Conservation (phyloP, 1,140 invertebrate species). For the Drosophila oshimai region DNA sequence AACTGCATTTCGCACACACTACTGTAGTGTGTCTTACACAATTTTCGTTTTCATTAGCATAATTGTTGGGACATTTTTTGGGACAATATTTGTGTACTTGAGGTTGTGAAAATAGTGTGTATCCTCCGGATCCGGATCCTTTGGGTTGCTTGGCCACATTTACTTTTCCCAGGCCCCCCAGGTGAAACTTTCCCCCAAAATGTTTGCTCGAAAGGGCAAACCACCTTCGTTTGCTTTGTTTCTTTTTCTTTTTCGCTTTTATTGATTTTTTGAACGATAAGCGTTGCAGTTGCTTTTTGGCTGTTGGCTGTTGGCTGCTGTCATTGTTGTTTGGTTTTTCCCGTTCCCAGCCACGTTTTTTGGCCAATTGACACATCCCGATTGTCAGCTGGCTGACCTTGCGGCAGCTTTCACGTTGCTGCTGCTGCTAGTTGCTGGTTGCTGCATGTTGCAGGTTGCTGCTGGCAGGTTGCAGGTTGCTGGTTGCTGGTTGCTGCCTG, state of each 20-base stretch:
- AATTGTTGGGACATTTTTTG: background rate
- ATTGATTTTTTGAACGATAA: conserved; percentile 60
- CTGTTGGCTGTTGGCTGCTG: conserved; percentile 7
- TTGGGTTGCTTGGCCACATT: background rate
- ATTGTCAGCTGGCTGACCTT: conserved; percentile 56
- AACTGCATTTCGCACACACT: conserved; percentile 54
- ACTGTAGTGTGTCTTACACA: no score
- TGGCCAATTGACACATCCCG: conserved; percentile 32
- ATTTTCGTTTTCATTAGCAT: conserved; percentile 48
- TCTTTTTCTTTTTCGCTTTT: conserved; percentile 1
- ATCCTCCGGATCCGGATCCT: no score
- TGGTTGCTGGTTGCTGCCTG: background rate
- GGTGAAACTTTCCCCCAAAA: conserved; percentile 10
- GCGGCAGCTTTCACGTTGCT: conserved; percentile 9
- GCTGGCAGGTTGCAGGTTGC: conserved; percentile 5
- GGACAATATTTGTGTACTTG: no score
- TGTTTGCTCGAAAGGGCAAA: conserved; percentile 14
- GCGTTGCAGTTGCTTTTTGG: conserved; percentile 24
- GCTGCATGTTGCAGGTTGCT: conserved; percentile 7
- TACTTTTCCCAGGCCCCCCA: conserved; percentile 8
- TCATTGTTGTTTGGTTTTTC: conserved; percentile 33
- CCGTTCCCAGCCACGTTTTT: conserved; percentile 23
- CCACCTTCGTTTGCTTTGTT: background rate
- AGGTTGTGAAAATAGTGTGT: no score
- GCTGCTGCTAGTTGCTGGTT: background rate